Conservation (phyloP, 2,888 invertebrate species). For the Dromius quadrimaculatus region DNA sequence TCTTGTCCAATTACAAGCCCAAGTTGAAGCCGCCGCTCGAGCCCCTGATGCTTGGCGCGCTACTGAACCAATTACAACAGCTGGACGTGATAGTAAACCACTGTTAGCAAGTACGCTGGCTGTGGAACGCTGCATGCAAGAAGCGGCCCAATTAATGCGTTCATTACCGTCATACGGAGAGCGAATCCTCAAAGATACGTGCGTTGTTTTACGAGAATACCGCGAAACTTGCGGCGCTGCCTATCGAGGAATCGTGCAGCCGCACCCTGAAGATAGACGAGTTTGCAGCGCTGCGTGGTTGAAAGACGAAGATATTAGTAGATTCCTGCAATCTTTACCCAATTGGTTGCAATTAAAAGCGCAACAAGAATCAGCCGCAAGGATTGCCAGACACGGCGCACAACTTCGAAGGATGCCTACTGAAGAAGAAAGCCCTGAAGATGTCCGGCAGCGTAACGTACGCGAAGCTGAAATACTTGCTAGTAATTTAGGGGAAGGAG, state of each 20-base stretch:
- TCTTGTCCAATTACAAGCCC: constrained; percentile 73
- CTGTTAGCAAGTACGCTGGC: constrained; percentile 78
- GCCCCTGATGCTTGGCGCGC: constrained; percentile 85
- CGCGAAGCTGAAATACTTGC: constrained; percentile 95
- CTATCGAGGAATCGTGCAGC: constrained; percentile 81
- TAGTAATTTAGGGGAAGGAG: constrained; percentile 89
- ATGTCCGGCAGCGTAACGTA: constrained; percentile 81
- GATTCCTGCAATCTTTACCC: constrained; percentile 89
- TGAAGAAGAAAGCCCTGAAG: constrained; percentile 83
- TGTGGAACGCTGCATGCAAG: constrained; percentile 76
- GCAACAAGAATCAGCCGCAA: constrained; percentile 65
- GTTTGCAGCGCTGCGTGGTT: constrained; percentile 91
- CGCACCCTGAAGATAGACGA: constrained; percentile 81
- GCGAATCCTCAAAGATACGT: constrained; percentile 79
- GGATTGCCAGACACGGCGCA: constrained; percentile 62
- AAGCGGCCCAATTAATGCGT: constrained; percentile 77
- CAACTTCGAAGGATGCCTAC: constrained; percentile 68
- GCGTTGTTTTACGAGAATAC: constrained; percentile 78
- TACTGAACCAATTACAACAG: constrained; percentile 61
- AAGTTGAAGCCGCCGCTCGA: constrained; percentile 79
- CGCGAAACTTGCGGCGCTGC: constrained; percentile 80
- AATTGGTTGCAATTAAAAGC: constrained; percentile 80
- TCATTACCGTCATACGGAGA: constrained; percentile 81
- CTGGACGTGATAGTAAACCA: constrained; percentile 71
- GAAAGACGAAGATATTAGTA: constrained; percentile 93